phyloP scores from a whole-genome alignment of 2,888 invertebrate species.

The Cactoblastis cactorum region DNA sequence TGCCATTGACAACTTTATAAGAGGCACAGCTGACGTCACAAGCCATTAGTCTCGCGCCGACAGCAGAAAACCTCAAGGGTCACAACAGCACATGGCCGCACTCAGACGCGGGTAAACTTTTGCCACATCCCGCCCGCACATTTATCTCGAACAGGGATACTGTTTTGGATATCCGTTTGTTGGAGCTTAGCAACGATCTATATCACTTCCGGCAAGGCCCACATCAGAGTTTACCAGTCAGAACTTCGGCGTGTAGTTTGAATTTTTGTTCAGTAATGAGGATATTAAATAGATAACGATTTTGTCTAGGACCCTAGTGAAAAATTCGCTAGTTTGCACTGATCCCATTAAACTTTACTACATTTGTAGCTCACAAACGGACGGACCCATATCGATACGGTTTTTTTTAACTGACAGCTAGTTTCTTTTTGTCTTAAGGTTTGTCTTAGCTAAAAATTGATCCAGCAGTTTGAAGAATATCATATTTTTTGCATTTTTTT shows the following conservation, averaged over 20 bases:
- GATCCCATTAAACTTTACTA: too few species aligned
- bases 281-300: too few species aligned
- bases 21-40: constrained; percentile 47
- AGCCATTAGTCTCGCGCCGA: constrained; percentile 54
- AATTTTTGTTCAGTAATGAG: too few species aligned
- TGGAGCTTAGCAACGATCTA: constrained; percentile 20
- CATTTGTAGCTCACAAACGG: too few species aligned
- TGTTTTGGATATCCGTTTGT: constrained; percentile 41
- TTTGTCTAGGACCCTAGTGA: too few species aligned
- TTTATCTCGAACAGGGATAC: constrained; percentile 57
- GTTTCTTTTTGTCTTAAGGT: too few species aligned
- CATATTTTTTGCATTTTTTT: too few species aligned
- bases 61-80: constrained; percentile 63
- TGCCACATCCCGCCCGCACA: constrained; percentile 56
- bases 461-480: too few species aligned
- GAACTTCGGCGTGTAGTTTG: neutral
- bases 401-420: too few species aligned
- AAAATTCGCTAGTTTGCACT: too few species aligned
- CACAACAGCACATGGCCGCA: constrained; percentile 64
- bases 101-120: constrained; percentile 58
- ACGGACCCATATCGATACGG: too few species aligned
- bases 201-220: constrained; percentile 8
- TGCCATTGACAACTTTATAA: constrained; percentile 37
- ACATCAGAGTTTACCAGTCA: neutral
- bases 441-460: too few species aligned